Base-by-base conservation (phyloP, 2,888 invertebrate genomes). In the Alloplasta piceator region DNA sequence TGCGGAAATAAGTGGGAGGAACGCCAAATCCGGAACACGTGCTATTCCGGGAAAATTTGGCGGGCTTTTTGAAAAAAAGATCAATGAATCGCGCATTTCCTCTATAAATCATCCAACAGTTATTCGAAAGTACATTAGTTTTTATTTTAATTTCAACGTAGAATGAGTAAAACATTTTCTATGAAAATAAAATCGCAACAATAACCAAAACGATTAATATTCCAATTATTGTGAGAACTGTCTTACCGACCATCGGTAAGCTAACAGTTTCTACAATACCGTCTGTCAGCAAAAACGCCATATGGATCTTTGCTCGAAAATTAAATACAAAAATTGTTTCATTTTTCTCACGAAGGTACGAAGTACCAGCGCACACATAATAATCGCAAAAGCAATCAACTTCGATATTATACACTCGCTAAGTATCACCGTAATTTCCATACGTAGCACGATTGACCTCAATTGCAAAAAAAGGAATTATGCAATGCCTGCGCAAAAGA, bases 391-490 rank as follows among this genome's bases (percentile, higher is more conserved):
- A 5, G 52, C 52, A 6, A 52, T 52, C 52, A 52, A 52, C 12
- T 52, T 14, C 6, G 6, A 14, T 7, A 12, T 26, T 52, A 52
- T 12, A 43, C 6, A 43, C 50, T 50, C 26, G 9, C 36, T 7
- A 43, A 66, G 38, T 10, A 52, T 66, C 50, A 38, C 26, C 41
- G 58, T 26, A 36, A 61, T 12, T 39, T 67, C 14, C n/a, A 75
- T 83, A 82, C 84, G 84, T 83, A 84, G 85, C 60, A 73, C 83
- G 79, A 84, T 86, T 85, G 87, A 83, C 87, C 87, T 78, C 87
- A 84, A 87, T 87, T 79, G 83, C 72, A 83, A 85, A 86, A 85
- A 78, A 82, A 84, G 84, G 83, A 85, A 86, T 87, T 87, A 86
- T 86, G 87, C 84, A 87, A 87, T 85, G 82, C 76, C 39, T 9